Percentiles rank a stretch among this genome's conserved stretches.
Evolutionary conservation across 2,888 invertebrate genomes (phyloP).

Genomic region (Drosophila trichaetosa): DNA sequence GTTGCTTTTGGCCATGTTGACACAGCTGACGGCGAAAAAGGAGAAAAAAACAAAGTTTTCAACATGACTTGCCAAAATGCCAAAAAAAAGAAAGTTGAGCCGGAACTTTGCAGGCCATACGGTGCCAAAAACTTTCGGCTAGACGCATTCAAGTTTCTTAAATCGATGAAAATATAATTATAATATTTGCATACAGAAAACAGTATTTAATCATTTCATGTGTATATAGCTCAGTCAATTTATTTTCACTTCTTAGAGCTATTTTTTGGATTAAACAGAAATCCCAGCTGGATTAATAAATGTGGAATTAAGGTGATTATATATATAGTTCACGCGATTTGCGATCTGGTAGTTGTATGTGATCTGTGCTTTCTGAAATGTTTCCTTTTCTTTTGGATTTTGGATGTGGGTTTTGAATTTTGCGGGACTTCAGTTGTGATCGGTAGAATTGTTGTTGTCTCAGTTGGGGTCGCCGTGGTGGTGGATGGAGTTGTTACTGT

Average conservation of each 20-base stretch:
- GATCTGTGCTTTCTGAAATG: background rate
- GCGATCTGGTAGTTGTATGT: background rate
- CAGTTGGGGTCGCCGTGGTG: background rate
- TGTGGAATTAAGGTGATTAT: background rate
- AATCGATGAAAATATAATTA: background rate
- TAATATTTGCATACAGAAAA: background rate
- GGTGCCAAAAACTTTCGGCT: conserved; percentile 33
- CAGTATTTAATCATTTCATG: background rate
- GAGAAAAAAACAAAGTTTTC: conserved; percentile 20
- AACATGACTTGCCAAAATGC: conserved; percentile 36
- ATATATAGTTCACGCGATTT: background rate
- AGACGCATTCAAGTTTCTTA: conserved; percentile 7
- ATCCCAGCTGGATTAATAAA: background rate
- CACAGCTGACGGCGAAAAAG: conserved; percentile 53
- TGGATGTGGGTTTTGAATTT: background rate
- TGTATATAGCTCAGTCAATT: background rate
- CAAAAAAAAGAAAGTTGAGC: conserved; percentile 24
- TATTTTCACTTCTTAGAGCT: background rate
- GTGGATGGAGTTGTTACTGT: background rate
- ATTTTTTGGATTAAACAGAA: background rate
- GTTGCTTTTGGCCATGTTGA: conserved; percentile 49
- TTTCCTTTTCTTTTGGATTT: background rate
- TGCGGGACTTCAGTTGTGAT: background rate
- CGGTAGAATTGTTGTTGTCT: background rate
- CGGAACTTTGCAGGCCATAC: conserved; percentile 34